These are phyloP conservation scores for Capitulum mitella DNA, from an alignment of 2,888 invertebrate species.

Conservation along the genomic window DNA sequence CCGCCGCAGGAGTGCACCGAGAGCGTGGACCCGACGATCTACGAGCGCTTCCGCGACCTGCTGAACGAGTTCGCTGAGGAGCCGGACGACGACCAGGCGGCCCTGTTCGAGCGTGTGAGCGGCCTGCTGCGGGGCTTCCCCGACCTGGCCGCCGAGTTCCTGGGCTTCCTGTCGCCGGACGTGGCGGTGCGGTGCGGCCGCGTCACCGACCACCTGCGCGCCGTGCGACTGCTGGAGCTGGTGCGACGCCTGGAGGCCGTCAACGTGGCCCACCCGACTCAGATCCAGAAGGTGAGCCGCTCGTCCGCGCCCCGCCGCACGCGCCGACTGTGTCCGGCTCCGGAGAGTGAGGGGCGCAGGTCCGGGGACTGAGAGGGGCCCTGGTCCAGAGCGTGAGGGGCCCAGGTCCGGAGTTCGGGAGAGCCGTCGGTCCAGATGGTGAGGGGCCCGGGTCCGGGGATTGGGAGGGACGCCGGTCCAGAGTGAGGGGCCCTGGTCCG, in stretches of 20 bases:
- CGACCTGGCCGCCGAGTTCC: neutral
- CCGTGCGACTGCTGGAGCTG: neutral
- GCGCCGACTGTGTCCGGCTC: too few species aligned
- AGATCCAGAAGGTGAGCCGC: neutral
- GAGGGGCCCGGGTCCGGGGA: too few species aligned
- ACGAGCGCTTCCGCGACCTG: neutral
- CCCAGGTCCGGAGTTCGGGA: too few species aligned
- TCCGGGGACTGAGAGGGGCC: too few species aligned
- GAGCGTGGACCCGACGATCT: constrained; percentile 13
- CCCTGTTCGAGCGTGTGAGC: neutral
- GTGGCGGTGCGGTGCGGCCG: neutral
- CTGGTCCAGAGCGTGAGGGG: too few species aligned
- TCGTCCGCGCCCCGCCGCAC: neutral
- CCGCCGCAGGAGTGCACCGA: constrained; percentile 3
- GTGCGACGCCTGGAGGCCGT: neutral
- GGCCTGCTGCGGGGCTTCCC: neutral
- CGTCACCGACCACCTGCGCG: neutral
- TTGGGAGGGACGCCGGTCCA: too few species aligned
- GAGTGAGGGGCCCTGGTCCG: too few species aligned
- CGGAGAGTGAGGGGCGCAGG: too few species aligned
- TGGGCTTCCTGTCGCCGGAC: neutral
- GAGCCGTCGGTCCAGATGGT: too few species aligned
- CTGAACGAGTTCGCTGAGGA: neutral
- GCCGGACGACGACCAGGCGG: neutral
- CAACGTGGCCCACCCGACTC: neutral